These are phyloP conservation scores for Dinomys branickii DNA, from an alignment of 2,113 vertebrate species.

Conservation along the genomic window DNA sequence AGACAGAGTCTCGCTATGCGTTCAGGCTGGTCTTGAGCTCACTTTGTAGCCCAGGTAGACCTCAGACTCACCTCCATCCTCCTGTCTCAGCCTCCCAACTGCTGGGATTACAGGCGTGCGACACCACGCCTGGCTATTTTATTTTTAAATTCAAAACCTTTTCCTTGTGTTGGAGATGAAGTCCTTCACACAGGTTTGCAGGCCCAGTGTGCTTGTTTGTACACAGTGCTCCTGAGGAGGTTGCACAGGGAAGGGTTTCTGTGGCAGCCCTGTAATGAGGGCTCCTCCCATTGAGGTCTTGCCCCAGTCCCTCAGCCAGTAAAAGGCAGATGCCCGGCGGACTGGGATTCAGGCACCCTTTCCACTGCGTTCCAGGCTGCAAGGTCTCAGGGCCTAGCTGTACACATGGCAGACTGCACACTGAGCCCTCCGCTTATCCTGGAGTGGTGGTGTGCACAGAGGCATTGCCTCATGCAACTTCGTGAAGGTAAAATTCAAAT, in stretches of 20 bases:
- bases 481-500: neutral
- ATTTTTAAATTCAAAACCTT: conserved; percentile 9
- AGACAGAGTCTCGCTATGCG: neutral
- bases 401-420: neutral
- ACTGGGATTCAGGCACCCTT: neutral
- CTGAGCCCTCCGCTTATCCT: neutral
- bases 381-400: neutral
- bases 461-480: neutral
- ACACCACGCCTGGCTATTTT: neutral
- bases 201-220: neutral
- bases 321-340: neutral
- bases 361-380: neutral
- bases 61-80: too few relatives aligned
- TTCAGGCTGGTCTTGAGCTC: neutral
- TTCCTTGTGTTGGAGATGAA: neutral
- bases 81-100: neutral
- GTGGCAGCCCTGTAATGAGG: neutral
- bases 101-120: neutral
- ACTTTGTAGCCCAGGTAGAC: too few relatives aligned
- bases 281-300: neutral
- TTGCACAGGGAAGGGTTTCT: neutral
- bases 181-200: neutral
- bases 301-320: neutral
- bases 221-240: neutral
- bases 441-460: neutral